Evolutionary conservation across 2,888 invertebrate species (phyloP).

Genomic region (Entomobrya proxima): DNA sequence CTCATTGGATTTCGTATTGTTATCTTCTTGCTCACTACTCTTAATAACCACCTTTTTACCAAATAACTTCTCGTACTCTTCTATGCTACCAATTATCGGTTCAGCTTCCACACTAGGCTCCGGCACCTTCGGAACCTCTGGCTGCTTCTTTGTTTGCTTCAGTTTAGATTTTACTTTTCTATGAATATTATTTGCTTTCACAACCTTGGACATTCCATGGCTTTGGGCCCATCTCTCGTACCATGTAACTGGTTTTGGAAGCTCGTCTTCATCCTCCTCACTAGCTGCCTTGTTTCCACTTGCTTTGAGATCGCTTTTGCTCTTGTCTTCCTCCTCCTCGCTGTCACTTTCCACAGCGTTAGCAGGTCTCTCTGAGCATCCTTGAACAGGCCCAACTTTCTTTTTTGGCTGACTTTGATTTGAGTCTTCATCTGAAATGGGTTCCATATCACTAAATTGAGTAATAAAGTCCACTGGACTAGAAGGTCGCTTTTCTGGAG

Average conservation of each 20-base stretch:
- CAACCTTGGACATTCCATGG: constrained; percentile 76
- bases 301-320: not conserved
- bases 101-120: constrained; percentile 64
- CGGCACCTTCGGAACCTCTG: constrained; percentile 46
- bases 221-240: constrained; percentile 76
- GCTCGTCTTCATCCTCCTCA: constrained; percentile 50
- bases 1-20: not conserved
- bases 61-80: constrained; percentile 76
- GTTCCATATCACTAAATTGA: constrained; percentile 62
- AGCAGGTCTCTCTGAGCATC: not conserved
- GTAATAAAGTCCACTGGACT: constrained; percentile 65
- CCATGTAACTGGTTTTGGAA: constrained; percentile 75
- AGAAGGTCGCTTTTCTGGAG: constrained; percentile 16
- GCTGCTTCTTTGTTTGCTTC: constrained; percentile 54
- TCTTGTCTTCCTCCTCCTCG: not conserved
- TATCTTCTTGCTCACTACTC: not conserved
- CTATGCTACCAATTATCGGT: constrained; percentile 76
- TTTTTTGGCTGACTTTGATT: constrained; percentile 14
- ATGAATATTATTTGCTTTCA: constrained; percentile 75
- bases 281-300: constrained; percentile 13
- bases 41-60: constrained; percentile 67
- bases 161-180: constrained; percentile 75
- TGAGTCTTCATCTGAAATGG: constrained; percentile 53
- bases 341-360: not conserved
- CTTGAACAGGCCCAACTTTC: constrained; percentile 34